A percentile compares a stretch with the other conserved stretches of the same genome.
Conservation (phyloP, 1,140 invertebrate species). For the Meloidogyne chitwoodi region DNA sequence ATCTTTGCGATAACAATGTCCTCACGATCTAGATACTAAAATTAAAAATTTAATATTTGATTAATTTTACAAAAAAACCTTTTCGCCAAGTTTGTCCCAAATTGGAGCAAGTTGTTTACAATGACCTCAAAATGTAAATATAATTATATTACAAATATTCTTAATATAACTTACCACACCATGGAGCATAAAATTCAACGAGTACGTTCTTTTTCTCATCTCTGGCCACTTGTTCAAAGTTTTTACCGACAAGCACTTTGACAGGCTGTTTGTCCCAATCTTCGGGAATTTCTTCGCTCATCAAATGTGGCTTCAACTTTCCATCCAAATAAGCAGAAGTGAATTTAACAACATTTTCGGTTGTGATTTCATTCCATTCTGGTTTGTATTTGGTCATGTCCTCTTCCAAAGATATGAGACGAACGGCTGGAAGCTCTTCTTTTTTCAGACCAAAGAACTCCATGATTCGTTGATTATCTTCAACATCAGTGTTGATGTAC, state of each 20-base stretch:
- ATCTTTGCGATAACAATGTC: constrained; percentile 93
- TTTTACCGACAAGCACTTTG: constrained; percentile 85
- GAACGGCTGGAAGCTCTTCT: constrained; percentile 81
- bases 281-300: constrained; percentile 86
- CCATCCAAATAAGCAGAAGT: constrained; percentile 81
- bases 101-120: constrained; percentile 76
- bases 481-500: constrained; percentile 86
- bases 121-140: constrained; percentile 29
- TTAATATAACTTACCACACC: constrained; percentile 12
- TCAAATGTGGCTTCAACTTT: constrained; percentile 82
- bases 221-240: constrained; percentile 88
- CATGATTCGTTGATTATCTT: constrained; percentile 90
- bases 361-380: constrained; percentile 71
- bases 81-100: constrained; percentile 82
- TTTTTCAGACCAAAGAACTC: constrained; percentile 93
- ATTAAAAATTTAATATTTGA: constrained; percentile 67
- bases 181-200: constrained; percentile 79
- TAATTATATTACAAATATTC: background rate
- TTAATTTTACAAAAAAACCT: constrained; percentile 63
- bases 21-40: constrained; percentile 70
- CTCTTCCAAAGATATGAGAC: constrained; percentile 87
- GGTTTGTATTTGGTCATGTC: constrained; percentile 98
- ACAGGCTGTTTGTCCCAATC: constrained; percentile 95
- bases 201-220: constrained; percentile 85
- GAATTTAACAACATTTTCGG: constrained; percentile 73